phyloP scores from a whole-genome alignment of 92 coral and sea anemone species.

The Palythoa heliodiscus region DNA sequence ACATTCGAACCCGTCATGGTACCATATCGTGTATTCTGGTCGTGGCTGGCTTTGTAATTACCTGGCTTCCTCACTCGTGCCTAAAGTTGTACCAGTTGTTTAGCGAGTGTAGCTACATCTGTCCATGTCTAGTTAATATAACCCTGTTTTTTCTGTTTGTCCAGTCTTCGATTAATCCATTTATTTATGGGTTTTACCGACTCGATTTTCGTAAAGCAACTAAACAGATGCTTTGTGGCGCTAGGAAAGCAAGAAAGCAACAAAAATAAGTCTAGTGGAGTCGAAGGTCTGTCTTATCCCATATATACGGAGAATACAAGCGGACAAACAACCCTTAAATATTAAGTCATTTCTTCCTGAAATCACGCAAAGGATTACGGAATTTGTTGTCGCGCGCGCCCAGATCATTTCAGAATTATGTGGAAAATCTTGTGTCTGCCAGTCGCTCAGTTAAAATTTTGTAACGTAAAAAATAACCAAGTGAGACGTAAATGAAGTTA shows the following conservation, averaged over 20 bases:
- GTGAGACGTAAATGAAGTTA: too few relatives aligned
- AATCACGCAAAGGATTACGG: too few relatives aligned
- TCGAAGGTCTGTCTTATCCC: too few relatives aligned
- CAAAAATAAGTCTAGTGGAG: not conserved
- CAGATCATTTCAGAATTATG: too few relatives aligned
- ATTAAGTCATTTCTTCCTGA: too few relatives aligned
- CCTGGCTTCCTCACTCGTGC: conserved; percentile 18
- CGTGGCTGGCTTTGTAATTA: conserved; percentile 4
- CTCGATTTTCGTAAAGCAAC: conserved; percentile 29
- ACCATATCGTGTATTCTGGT: conserved; percentile 16
- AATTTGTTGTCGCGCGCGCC: too few relatives aligned
- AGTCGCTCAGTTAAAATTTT: too few relatives aligned
- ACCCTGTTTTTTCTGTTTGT: conserved; percentile 20
- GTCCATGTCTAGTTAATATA: conserved; percentile 10
- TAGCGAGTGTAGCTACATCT: not conserved
- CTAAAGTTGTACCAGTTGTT: conserved; percentile 5
- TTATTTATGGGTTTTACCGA: conserved; percentile 28
- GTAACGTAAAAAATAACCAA: too few relatives aligned
- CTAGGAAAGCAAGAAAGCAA: not conserved
- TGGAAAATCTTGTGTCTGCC: too few relatives aligned
- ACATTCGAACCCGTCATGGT: conserved; percentile 17
- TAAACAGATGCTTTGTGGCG: not conserved
- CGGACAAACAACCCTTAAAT: too few relatives aligned
- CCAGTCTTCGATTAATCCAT: conserved; percentile 29
- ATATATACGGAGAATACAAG: too few relatives aligned